Evolutionary conservation across 2,113 vertebrate species (phyloP).

Genomic region (Nothocercus julius): DNA sequence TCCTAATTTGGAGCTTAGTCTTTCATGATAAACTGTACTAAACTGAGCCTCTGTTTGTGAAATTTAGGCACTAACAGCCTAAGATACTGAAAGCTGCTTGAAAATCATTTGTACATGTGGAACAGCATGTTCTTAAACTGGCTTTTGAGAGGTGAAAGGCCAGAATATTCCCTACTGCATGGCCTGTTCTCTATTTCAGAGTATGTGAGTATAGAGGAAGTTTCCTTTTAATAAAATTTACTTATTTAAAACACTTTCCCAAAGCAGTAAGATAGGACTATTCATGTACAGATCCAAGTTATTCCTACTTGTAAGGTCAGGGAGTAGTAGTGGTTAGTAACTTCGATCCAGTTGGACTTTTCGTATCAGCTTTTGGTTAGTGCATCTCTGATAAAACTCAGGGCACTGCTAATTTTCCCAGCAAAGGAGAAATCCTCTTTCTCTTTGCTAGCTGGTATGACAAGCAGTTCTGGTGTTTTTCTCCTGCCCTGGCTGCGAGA

Average conservation of each 20-base stretch:
- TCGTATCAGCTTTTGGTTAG: not conserved
- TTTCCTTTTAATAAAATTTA: not conserved
- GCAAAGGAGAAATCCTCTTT: not conserved
- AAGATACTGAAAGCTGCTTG: not conserved
- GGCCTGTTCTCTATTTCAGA: slow-evolving; percentile 8
- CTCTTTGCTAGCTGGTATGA: not conserved
- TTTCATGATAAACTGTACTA: not conserved
- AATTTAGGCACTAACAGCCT: not conserved
- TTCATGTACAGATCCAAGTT: not conserved
- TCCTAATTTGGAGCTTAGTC: not conserved
- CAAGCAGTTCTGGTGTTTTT: not conserved
- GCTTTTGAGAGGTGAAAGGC: slow-evolving; percentile 32
- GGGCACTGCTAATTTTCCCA: not conserved
- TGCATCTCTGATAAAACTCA: not conserved
- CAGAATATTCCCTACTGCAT: not conserved
- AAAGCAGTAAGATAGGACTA: not conserved
- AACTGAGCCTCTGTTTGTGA: not conserved
- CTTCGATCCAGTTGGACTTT: not conserved
- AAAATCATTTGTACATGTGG: slow-evolving; percentile 15
- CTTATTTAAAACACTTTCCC: not conserved
- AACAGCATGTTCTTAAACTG: slow-evolving; percentile 27
- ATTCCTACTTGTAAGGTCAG: not conserved
- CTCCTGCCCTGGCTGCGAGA: not conserved
- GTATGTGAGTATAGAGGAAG: not conserved
- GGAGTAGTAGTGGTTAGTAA: not conserved